Base-by-base conservation (phyloP, 2,797 vertebrate species). In the Diceros bicornis region DNA sequence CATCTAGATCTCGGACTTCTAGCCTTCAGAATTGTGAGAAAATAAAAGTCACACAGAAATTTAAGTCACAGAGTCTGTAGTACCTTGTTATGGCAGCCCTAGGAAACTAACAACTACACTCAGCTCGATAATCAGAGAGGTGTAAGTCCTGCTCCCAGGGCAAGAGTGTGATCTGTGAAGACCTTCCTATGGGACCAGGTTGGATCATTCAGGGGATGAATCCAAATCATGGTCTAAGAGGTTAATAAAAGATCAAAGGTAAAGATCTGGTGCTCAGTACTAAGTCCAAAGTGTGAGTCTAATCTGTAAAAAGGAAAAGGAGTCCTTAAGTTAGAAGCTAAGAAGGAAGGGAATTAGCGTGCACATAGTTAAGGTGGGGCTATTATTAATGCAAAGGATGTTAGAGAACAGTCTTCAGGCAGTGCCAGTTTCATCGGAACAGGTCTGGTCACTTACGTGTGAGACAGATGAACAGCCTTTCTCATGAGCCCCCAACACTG, bases 181-280 rank as follows among this genome's bases (percentile, higher is more conserved):
- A 57, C 12, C n/a, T 96, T 79, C 77, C 21, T 84, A 7, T 29
- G 16, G 5, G 3, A 4, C 11, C 50, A 41, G 2, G 47, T 29
- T 89, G 47, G 27, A 37, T 84, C 55, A 71, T 89, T 91, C 64
- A 74, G 29, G 25, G 1, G 66, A 77, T 84, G 11, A 69, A 74
- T 12, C 55, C 27, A 97, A 32, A 93, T 91, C 57, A 68, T 3
- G 14, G 66, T 47, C 32, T 57, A 59, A 4, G 10, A 93, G 57
- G 12, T n/a, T 61, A 92, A 86, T 82, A 55, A 82, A 82, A 72
- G 25, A 61, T 72, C 55, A 87, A 92, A 89, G 44, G 32, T 34
- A 69, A 52, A 64, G 29, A 55, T 9, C 25, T n/a, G 27, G 21
- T 25, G 23, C 20, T 91, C 66, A 64, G 21, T 79, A 64, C 71